phyloP scores from a whole-genome alignment of 2,888 invertebrate genomes.

The Drosophila neonasuta region DNA sequence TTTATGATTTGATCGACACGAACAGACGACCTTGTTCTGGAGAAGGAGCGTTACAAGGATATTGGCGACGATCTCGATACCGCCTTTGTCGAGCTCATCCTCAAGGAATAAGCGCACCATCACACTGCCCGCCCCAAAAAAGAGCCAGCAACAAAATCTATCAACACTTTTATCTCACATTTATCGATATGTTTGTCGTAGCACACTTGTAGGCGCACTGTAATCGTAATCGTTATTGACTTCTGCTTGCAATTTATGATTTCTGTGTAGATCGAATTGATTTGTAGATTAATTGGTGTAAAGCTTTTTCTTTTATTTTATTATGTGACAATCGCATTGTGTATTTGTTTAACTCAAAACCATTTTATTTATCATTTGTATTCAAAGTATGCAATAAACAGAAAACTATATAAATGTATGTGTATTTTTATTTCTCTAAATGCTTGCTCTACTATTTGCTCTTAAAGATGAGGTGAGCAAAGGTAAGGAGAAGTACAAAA shows the following conservation, averaged over 20 bases:
- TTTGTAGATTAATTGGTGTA: conserved; percentile 47
- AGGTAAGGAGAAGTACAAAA: conserved; percentile 98
- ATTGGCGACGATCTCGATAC: conserved; percentile 99
- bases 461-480: conserved; percentile 91
- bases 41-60: conserved; percentile 99
- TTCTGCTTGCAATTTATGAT: conserved; percentile 47
- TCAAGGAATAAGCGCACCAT: conserved; percentile 84
- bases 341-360: conserved; percentile 77
- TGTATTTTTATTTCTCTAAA: conserved; percentile 78
- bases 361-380: conserved; percentile 64
- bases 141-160: conserved; percentile 45
- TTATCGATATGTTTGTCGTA: conserved; percentile 55
- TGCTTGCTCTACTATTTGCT: conserved; percentile 1
- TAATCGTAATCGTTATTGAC: conserved; percentile 23
- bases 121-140: conserved; percentile 41
- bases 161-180: conserved; percentile 47
- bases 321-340: conserved; percentile 68
- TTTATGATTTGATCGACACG: conserved; percentile 47
- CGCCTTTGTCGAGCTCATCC: conserved; percentile 97
- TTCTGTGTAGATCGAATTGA: conserved; percentile 50
- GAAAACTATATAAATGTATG: conserved; percentile 40
- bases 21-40: conserved; percentile 95
- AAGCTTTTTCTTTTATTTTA: conserved; percentile 44
- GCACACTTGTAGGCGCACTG: conserved; percentile 60
- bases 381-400: conserved; percentile 68